Base-by-base conservation (phyloP, 2,888 invertebrate genomes). In the Cantharis rufa region DNA sequence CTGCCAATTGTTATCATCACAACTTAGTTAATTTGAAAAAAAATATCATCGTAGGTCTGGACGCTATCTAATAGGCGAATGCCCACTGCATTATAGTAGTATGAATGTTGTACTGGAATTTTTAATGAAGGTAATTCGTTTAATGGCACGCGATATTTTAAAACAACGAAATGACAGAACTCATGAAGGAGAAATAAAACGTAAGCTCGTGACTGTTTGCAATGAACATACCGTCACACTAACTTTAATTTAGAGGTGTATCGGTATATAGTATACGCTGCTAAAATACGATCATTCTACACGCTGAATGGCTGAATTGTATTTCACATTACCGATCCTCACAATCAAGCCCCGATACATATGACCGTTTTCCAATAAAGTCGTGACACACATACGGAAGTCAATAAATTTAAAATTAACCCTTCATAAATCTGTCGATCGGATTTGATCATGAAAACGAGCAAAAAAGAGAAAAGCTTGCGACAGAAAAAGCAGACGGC, bases 161-260 rank as follows among this genome's bases (percentile, higher is more conserved):
- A 66, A 24, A 69, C 69, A 27, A 72, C 63, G 72, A 71, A 78
- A 74, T 71, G 72, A 66, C 66, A 76, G 64, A 71, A 77, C 24
- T 76, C 70, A 75, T 75, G 74, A 79, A 78, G 70, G 70, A 71
- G 62, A 69, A 72, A 77, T 75, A 77, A 78, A 79, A 74, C 69
- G 64, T 48, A 64, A 71, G 75, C 80, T 81, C 81, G 81, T 81
- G 81, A 81, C 81, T 81, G 72, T 74, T 71, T 71, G 81, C 81
- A 81, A 81, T 81, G 81, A 81, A 76, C 74, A 78, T 76, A 79
- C 81, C 80, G 80, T 80, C 80, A 75, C 78, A 77, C 74, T 73
- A 70, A 75, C 78, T 79, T 79, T 81, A 82, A 82, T 80, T 81
- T 82, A 81, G 79, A 79, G 78, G 77, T 74, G 78, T 77, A 79